Conservation (phyloP, 2,888 invertebrate genomes). For the Ptycholaimellus sp. region DNA sequence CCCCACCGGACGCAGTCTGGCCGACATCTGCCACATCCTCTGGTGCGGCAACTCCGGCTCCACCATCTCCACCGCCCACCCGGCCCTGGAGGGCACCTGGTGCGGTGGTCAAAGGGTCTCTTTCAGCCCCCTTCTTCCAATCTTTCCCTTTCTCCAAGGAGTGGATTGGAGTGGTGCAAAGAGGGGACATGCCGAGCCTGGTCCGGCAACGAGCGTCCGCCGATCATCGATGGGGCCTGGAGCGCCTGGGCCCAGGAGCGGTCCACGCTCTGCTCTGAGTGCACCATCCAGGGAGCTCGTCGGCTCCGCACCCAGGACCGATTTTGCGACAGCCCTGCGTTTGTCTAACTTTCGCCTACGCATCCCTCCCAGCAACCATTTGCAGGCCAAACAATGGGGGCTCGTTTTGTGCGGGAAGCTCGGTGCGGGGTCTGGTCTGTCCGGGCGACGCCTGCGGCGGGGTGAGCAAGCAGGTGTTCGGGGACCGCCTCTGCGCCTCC, state of each 20-base stretch:
- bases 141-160: neutral
- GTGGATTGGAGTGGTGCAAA: slow-evolving; percentile 17
- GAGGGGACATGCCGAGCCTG: slow-evolving; percentile 18
- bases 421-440: slow-evolving; percentile 20
- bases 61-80: slow-evolving; percentile 25
- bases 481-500: slow-evolving; percentile 15
- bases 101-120: slow-evolving; percentile 18
- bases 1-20: slow-evolving; percentile 16
- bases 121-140: neutral
- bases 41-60: slow-evolving; percentile 25
- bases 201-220: slow-evolving; percentile 9
- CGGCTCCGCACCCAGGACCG: slow-evolving; percentile 17
- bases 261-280: slow-evolving; percentile 18
- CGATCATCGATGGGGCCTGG: slow-evolving; percentile 19
- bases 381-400: slow-evolving; percentile 25
- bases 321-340: slow-evolving; percentile 23
- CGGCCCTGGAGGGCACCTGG: slow-evolving; percentile 24
- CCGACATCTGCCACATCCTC: slow-evolving; percentile 22
- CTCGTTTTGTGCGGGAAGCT: slow-evolving; percentile 15
- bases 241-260: slow-evolving; percentile 18
- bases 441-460: slow-evolving; percentile 9
- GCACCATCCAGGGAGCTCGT: slow-evolving; percentile 19
- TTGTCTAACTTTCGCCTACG: slow-evolving; percentile 5
- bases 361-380: neutral
- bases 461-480: slow-evolving; percentile 15